Evolutionary conservation across 2,797 vertebrate species (phyloP).

Genomic region (Helarctos malayanus): DNA sequence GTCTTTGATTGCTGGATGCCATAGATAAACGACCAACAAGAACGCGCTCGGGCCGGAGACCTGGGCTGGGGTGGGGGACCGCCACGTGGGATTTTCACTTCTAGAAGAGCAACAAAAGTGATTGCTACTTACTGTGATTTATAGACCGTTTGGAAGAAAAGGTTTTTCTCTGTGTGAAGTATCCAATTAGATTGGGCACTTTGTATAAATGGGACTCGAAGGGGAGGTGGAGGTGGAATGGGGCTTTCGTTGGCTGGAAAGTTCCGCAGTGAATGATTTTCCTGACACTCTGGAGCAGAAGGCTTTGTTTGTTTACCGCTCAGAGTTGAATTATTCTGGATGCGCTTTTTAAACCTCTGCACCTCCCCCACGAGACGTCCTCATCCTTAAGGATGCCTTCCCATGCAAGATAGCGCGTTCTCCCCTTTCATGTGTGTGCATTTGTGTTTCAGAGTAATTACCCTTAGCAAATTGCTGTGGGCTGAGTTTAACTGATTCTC

Average conservation of each 20-base stretch:
- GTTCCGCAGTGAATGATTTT: not conserved
- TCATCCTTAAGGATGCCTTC: not conserved
- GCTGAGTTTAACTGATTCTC: not conserved
- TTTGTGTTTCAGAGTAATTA: not conserved
- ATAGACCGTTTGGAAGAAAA: not conserved
- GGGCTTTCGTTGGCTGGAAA: not conserved
- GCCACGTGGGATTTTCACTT: not conserved
- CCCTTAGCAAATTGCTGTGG: not conserved
- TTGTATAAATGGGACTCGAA: fast-evolving
- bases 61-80: fast-evolving
- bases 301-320: not conserved
- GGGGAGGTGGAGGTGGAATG: not conserved
- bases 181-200: not conserved
- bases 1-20: not conserved
- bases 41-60: fast-evolving
- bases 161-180: not conserved
- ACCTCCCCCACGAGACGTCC: not conserved
- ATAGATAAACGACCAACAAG: fast-evolving
- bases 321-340: fast-evolving
- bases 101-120: not conserved
- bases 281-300: not conserved
- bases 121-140: not conserved
- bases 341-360: not conserved
- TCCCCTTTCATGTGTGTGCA: fast-evolving
- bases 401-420: not conserved